Evolutionary conservation across 2,888 invertebrate genomes (phyloP).

Genomic region (Theodoxus fluviatilis): DNA sequence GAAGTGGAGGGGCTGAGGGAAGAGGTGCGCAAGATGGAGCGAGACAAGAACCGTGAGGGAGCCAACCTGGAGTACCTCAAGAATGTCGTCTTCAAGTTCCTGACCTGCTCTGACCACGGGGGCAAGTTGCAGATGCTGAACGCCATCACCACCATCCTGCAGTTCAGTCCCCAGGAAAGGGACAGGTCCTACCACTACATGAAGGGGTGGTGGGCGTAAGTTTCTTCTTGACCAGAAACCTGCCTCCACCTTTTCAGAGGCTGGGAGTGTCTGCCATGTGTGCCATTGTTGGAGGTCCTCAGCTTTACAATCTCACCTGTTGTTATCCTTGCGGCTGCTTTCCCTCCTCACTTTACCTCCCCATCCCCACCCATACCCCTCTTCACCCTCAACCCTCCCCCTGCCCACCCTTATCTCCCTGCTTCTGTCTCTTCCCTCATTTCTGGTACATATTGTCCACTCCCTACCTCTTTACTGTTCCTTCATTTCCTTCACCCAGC

Average conservation of each 20-base stretch:
- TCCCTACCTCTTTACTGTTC: background rate
- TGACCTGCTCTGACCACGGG: constrained; percentile 75
- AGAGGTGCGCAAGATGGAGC: constrained; percentile 65
- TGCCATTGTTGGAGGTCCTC: no score
- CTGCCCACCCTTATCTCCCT: background rate
- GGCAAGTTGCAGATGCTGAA: constrained; percentile 85
- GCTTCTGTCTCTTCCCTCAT: background rate
- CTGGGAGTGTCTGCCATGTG: no score
- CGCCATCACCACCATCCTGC: constrained; percentile 84
- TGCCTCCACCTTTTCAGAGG: no score
- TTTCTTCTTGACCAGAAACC: no score
- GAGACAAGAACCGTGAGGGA: constrained; percentile 75
- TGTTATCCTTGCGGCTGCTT: constrained; percentile 12
- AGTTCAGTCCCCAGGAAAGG: constrained; percentile 79
- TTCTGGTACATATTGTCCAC: background rate
- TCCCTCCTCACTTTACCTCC: constrained; percentile 7
- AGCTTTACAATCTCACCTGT: constrained; percentile 11
- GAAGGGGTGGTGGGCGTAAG: constrained; percentile 42
- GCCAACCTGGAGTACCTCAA: constrained; percentile 89
- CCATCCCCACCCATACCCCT: background rate
- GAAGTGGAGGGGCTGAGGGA: constrained; percentile 70
- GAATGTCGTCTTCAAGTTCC: constrained; percentile 85
- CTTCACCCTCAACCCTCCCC: background rate
- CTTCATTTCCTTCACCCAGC: background rate
- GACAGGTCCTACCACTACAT: constrained; percentile 63